Conservation (phyloP, 2,797 vertebrate species). For the Scolopax bukidnonensis region DNA sequence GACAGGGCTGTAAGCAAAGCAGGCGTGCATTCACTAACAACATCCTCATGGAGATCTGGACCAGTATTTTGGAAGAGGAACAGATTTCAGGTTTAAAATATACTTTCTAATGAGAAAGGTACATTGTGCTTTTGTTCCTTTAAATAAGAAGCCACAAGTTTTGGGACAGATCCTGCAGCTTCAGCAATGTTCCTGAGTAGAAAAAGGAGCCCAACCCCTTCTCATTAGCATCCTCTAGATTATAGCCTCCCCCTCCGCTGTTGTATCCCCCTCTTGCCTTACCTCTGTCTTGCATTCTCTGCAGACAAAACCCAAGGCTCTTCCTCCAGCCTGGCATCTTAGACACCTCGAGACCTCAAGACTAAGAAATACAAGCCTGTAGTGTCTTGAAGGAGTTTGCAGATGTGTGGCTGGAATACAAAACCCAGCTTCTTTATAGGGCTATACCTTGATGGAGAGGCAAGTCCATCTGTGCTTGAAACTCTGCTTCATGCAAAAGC, state of each 20-base stretch:
- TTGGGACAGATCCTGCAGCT: neutral
- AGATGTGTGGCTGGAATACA: neutral
- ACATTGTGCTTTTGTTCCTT: neutral
- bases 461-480: neutral
- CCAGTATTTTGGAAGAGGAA: neutral
- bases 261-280: neutral
- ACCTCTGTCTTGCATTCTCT: conserved; percentile 60
- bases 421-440: conserved; percentile 5
- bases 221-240: neutral
- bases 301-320: conserved; percentile 53
- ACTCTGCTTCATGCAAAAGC: neutral
- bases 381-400: neutral
- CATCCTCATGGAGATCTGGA: neutral
- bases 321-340: conserved; percentile 67
- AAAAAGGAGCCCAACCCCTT: neutral
- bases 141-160: neutral
- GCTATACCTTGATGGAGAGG: neutral
- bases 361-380: conserved; percentile 12
- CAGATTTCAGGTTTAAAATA: neutral
- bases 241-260: neutral
- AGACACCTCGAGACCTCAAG: neutral
- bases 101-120: neutral
- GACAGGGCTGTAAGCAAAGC: neutral
- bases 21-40: neutral
- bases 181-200: neutral